Evolutionary conservation across 1,140 invertebrate genomes (phyloP).

Genomic region (Diachasmimorpha longicaudata): DNA sequence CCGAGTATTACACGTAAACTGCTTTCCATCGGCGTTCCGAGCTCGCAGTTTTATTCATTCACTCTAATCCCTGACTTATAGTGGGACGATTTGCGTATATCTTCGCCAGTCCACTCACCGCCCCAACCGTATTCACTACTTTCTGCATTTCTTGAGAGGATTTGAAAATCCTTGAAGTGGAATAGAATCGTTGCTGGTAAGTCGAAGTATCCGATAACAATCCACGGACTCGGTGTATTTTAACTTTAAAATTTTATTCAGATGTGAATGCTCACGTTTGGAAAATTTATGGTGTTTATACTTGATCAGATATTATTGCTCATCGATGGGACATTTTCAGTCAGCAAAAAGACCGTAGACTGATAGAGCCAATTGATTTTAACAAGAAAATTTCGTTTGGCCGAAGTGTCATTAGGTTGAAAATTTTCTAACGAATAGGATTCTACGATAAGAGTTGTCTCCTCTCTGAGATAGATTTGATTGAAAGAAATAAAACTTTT

Average conservation of each 20-base stretch:
- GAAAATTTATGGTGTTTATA: not conserved
- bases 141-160: not conserved
- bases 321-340: not conserved
- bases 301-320: not conserved
- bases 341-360: no score
- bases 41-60: not conserved
- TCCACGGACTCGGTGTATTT: not conserved
- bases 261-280: not conserved
- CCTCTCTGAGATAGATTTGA: no score
- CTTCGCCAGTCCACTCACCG: not conserved
- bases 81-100: not conserved
- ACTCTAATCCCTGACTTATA: not conserved
- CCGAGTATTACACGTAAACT: not conserved
- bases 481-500: no score
- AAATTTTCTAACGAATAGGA: no score
- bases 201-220: not conserved
- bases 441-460: no score
- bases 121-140: not conserved
- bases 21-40: not conserved
- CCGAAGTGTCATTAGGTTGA: no score
- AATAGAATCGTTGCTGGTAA: not conserved
- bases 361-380: no score
- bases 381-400: no score
- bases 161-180: not conserved
- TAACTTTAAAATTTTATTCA: not conserved